phyloP scores from a whole-genome alignment of 2,888 invertebrate species.

The Limnephilus rhombicus region DNA sequence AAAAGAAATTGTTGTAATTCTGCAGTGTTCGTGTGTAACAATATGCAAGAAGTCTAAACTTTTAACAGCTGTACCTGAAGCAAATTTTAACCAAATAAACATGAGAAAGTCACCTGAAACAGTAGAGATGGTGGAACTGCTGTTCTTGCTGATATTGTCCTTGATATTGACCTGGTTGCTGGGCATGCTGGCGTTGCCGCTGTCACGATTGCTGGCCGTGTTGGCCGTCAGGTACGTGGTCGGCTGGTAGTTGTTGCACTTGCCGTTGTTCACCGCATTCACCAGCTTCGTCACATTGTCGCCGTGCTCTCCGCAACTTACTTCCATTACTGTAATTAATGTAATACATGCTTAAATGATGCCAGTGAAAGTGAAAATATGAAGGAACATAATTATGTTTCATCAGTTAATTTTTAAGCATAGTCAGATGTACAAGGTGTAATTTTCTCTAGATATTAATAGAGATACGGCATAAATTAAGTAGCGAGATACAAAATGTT shows the following conservation, averaged over 20 bases:
- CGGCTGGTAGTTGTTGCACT: slow-evolving; percentile 79
- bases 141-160: slow-evolving; percentile 70
- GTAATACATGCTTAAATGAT: not conserved
- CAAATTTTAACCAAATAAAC: not conserved
- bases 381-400: not conserved
- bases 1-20: too few species aligned
- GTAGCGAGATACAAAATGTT: not conserved
- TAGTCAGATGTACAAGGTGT: not conserved
- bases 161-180: slow-evolving; percentile 70
- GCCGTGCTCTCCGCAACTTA: slow-evolving; percentile 96
- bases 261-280: slow-evolving; percentile 88
- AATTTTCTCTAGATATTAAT: not conserved
- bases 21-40: too few species aligned
- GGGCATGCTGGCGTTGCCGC: slow-evolving; percentile 72
- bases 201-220: slow-evolving; percentile 67
- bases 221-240: slow-evolving; percentile 66
- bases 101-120: slow-evolving; percentile 59
- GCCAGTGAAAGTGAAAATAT: not conserved
- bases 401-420: not conserved
- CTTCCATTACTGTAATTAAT: slow-evolving; percentile 89
- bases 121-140: slow-evolving; percentile 68
- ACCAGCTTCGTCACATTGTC: slow-evolving; percentile 92
- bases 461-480: not conserved
- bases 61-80: not conserved
- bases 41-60: not conserved